phyloP scores from a whole-genome alignment of 2,113 vertebrate genomes.

The Physeter macrocephalus region DNA sequence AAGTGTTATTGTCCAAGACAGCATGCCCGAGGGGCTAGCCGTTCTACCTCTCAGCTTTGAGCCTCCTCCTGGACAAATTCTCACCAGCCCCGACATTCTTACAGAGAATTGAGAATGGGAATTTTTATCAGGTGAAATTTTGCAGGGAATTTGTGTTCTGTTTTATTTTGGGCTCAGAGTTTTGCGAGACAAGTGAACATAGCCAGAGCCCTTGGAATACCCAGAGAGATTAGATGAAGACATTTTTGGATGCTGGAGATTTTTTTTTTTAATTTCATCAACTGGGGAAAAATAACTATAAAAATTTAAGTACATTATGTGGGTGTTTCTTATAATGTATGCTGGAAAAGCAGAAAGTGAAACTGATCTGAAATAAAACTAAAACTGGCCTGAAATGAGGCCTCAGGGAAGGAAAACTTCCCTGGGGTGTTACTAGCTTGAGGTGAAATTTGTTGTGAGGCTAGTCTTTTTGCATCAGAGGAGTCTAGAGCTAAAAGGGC shows the following conservation, averaged over 20 bases:
- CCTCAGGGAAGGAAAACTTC: not conserved
- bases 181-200: not conserved
- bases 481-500: not conserved
- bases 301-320: conserved; percentile 34
- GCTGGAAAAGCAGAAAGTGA: conserved; percentile 42
- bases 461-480: not conserved
- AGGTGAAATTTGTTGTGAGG: not conserved
- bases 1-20: not conserved
- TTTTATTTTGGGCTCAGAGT: not conserved
- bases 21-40: not conserved
- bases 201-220: not conserved
- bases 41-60: not conserved
- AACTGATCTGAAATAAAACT: conserved; percentile 41
- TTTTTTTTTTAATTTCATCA: not conserved
- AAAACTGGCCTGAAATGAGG: not conserved
- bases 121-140: not conserved
- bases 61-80: not conserved
- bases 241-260: not conserved
- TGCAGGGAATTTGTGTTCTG: not conserved
- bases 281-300: conserved; percentile 47
- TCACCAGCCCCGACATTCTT: not conserved
- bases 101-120: not conserved
- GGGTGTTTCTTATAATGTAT: not conserved
- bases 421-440: not conserved
- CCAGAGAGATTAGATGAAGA: not conserved